phyloP scores from a whole-genome alignment of 2,113 vertebrate genomes.

The Myrmecophaga tridactyla region DNA sequence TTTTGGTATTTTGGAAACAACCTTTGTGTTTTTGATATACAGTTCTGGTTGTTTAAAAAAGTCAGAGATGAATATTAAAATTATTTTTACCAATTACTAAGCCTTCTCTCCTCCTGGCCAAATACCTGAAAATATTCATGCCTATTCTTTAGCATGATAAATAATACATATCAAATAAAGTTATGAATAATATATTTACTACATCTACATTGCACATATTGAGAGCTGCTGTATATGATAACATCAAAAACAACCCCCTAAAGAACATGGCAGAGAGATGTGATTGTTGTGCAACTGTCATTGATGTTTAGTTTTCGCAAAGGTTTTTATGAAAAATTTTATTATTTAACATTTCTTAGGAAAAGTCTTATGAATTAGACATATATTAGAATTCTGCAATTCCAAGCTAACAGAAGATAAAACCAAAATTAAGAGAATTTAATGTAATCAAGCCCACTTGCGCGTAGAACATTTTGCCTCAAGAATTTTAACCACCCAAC shows the following conservation, averaged over 20 bases:
- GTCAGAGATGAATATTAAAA: background rate
- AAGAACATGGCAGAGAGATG: background rate
- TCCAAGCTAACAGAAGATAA: background rate
- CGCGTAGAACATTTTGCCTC: background rate
- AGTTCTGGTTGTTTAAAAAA: background rate
- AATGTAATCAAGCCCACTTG: background rate
- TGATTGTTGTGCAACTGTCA: background rate
- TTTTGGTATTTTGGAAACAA: background rate
- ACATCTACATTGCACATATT: background rate
- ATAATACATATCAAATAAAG: background rate
- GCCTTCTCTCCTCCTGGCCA: fast-evolving
- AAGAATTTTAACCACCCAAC: background rate
- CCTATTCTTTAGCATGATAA: background rate
- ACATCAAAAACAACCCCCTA: background rate
- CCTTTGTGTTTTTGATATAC: background rate
- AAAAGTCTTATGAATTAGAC: background rate
- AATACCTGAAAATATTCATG: background rate
- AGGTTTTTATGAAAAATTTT: background rate
- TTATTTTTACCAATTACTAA: background rate
- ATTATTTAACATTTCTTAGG: background rate
- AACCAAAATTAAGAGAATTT: background rate
- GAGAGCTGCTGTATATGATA: background rate
- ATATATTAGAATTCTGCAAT: background rate
- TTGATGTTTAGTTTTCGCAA: background rate
- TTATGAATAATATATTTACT: background rate